Evolutionary conservation across 1,140 invertebrate species (phyloP).

Genomic region (Zophobas morio): DNA sequence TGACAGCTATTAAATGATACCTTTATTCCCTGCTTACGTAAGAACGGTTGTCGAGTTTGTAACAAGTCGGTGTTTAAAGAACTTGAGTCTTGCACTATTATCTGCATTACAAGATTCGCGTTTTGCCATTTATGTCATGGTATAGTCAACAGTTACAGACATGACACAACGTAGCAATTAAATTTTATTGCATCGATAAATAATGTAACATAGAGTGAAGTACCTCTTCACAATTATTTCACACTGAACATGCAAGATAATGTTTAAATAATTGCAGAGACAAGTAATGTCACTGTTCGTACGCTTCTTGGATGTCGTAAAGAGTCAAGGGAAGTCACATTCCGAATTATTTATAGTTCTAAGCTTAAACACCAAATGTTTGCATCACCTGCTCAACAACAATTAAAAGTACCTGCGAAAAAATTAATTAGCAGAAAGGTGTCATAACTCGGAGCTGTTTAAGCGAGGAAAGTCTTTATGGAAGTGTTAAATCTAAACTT

Average conservation of each 20-base stretch:
- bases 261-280: background rate
- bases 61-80: background rate
- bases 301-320: background rate
- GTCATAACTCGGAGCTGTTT: background rate
- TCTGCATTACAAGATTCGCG: slow-evolving; percentile 11
- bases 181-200: slow-evolving; percentile 35
- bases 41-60: background rate
- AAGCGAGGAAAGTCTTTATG: slow-evolving; percentile 7
- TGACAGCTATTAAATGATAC: slow-evolving; percentile 12
- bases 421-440: slow-evolving; percentile 5
- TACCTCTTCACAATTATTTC: background rate
- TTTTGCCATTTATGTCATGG: slow-evolving; percentile 22
- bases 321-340: background rate
- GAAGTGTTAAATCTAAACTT: slow-evolving; percentile 8
- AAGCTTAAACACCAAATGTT: background rate
- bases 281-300: too few species aligned
- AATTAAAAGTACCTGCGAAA: background rate
- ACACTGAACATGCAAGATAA: background rate
- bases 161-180: slow-evolving; percentile 20
- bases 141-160: slow-evolving; percentile 15
- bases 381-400: slow-evolving; percentile 5
- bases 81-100: background rate
- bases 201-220: background rate
- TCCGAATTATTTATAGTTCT: slow-evolving; percentile 2
- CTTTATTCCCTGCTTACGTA: background rate